phyloP scores from a whole-genome alignment of 2,113 vertebrate species.

The Antechinus stuartii region DNA sequence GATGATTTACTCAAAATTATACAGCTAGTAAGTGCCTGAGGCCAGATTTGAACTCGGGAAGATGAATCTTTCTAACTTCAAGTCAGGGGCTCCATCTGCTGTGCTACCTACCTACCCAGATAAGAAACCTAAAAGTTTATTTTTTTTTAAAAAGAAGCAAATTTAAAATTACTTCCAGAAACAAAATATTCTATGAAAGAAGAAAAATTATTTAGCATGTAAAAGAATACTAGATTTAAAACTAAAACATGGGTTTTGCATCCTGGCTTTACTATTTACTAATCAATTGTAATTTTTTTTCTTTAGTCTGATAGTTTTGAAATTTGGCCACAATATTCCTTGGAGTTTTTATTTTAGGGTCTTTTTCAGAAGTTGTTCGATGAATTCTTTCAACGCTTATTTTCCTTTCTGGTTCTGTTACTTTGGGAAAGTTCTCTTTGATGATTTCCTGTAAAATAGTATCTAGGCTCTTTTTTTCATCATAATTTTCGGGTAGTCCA shows the following conservation, averaged over 20 bases:
- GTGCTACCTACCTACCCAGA: not conserved
- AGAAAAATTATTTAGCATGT: not conserved
- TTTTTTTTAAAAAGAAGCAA: not conserved
- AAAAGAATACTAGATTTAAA: not conserved
- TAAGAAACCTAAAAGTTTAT: not conserved
- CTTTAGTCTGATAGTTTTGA: too few species aligned
- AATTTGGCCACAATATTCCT: too few species aligned
- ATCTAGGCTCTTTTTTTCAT: too few species aligned
- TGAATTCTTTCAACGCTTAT: too few species aligned
- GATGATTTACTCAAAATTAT: not conserved
- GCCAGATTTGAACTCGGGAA: not conserved
- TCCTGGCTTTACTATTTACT: not conserved
- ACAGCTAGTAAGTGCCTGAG: not conserved
- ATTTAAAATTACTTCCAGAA: not conserved
- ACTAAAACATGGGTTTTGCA: not conserved
- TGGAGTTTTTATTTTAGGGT: too few species aligned
- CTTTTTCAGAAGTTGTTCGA: too few species aligned
- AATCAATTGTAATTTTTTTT: too few species aligned
- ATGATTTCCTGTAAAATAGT: too few species aligned
- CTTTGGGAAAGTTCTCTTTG: too few species aligned
- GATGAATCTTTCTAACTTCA: not conserved
- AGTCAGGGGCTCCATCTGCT: too few species aligned
- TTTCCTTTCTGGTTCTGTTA: too few species aligned
- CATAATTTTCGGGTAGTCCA: too few species aligned
- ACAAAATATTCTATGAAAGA: not conserved